Percentiles rank a stretch among this genome's conserved stretches.
Evolutionary conservation across 2,888 invertebrate species (phyloP).

Genomic region (Hartigia nigra): DNA sequence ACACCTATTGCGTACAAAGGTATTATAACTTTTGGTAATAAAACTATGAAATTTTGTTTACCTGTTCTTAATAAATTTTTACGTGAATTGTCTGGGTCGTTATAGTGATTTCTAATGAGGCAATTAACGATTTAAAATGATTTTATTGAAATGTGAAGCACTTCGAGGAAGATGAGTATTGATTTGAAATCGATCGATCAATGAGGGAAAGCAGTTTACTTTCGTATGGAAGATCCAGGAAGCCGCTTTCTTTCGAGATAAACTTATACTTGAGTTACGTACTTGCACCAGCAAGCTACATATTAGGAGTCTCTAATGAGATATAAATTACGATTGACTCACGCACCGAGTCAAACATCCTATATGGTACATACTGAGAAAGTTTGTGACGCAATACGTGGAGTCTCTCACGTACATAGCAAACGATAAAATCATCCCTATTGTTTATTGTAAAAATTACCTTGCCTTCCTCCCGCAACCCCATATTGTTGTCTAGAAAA

Average conservation of each 20-base stretch:
- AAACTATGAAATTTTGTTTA: too few species aligned
- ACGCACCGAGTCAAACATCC: slow-evolving; percentile 29
- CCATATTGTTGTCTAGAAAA: neutral
- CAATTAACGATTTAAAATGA: neutral
- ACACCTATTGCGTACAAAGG: neutral
- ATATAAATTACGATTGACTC: slow-evolving; percentile 50
- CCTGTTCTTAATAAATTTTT: neutral
- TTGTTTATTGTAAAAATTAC: slow-evolving; percentile 34
- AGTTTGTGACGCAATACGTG: slow-evolving; percentile 35
- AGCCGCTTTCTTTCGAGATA: neutral
- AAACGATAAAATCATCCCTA: slow-evolving; percentile 45
- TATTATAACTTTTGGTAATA: neutral
- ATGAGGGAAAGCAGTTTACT: neutral
- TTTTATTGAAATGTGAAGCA: neutral
- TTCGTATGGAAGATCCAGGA: neutral
- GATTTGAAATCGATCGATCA: neutral
- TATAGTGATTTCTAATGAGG: neutral
- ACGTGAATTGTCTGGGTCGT: neutral
- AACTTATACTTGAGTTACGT: neutral
- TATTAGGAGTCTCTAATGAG: slow-evolving; percentile 47
- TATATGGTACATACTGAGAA: slow-evolving; percentile 39
- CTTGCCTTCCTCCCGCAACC: neutral
- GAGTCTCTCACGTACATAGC: slow-evolving; percentile 20
- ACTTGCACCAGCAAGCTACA: slow-evolving; percentile 23
- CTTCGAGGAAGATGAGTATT: neutral